Evolutionary conservation across 1,140 invertebrate genomes (phyloP), one percentile per base, ranked within the genome.

Genomic region (Mamestra configurata): DNA sequence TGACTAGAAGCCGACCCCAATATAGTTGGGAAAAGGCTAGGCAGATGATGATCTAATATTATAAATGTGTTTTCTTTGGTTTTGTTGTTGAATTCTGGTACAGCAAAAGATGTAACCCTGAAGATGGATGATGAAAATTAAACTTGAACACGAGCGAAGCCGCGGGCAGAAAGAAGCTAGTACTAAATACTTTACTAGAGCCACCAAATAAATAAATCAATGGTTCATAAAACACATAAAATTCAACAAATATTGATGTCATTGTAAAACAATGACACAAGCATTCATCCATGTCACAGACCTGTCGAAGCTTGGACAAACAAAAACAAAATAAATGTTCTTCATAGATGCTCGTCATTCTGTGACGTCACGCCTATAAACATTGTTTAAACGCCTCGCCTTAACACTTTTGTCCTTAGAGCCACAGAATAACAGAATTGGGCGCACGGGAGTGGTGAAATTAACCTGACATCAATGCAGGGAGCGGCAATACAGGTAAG

Each of bases 241-340:
- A 40, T 11, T 7, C 43, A 49, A 49, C 15, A n/a, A 49, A 49
- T n/a, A 49, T 0, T 13, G 4, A 49, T n/a, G 43, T n/a, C 43
- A n/a, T n/a, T 49, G n/a, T 49, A 49, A 49, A 49, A 49, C 43
- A 49, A 49, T 49, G 15, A n/a, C 43, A 49, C 43, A n/a, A 15
- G 43, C 43, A 49, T n/a, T 49, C 43, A 31, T 27, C 13, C 55
- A 31, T 59, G 55, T 31, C 11, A 59, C 11, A 31, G 24, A 27
- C 0, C 55, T 59, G 55, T 59, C 55, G 27, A 31, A 59, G 11
- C 22, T 31, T 7, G 27, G 13, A 31, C 11, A 31, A n/a, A 59
- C 11, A 59, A 15, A 59, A 59, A 59, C 3, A 59, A 59, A 27
- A 59, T 11, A 31, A 24, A 55, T 55, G 15, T 15, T 49, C 20